Evolutionary conservation across 2,113 vertebrate genomes (phyloP).

Genomic region (Camelus bactrianus): DNA sequence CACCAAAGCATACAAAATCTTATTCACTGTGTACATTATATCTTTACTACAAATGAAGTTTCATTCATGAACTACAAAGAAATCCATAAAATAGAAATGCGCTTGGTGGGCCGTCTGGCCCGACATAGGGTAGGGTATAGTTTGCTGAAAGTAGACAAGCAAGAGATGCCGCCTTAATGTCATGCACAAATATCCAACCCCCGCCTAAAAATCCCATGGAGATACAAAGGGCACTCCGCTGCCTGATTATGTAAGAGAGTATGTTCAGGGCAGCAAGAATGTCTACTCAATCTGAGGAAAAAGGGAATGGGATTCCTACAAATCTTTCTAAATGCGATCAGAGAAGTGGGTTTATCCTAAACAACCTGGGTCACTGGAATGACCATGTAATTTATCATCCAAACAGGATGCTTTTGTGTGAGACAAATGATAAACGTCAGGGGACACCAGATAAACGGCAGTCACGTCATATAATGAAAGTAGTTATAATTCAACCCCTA

Average conservation of each 20-base stretch:
- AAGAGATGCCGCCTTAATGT: neutral
- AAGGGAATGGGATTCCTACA: neutral
- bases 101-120: neutral
- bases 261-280: neutral
- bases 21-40: neutral
- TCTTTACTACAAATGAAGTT: neutral
- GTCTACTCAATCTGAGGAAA: neutral
- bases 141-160: neutral
- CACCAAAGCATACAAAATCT: too few relatives aligned
- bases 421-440: neutral
- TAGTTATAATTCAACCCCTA: neutral
- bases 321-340: neutral
- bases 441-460: neutral
- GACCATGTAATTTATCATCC: neutral
- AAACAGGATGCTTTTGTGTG: neutral
- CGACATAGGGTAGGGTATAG: neutral
- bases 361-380: neutral
- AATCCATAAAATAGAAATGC: neutral
- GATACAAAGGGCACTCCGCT: neutral
- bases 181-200: neutral
- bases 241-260: neutral
- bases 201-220: neutral
- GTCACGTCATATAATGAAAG: neutral
- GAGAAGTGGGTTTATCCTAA: neutral
- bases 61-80: neutral